Evolutionary conservation across 1,140 invertebrate species (phyloP), one percentile per base, ranked within the genome.

Genomic region (Drosophila lowei): DNA sequence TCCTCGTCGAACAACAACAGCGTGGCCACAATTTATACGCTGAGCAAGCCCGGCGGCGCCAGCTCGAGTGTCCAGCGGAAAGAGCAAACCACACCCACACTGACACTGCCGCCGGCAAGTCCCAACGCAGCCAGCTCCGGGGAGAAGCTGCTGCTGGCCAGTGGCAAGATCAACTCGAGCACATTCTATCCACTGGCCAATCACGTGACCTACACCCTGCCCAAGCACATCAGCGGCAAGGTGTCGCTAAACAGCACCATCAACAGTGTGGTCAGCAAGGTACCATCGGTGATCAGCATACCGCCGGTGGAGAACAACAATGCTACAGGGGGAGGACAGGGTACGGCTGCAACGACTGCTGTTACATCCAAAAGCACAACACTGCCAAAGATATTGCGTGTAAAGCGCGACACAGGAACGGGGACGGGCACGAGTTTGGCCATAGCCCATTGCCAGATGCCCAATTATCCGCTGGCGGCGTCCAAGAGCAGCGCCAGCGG

Each of bases 181-280:
- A 91, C 90, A 34, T 91, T 90, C 48, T 91, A 91, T 70, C 90
- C 90, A 6, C 46, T 91, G 58, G 86, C 86, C 63, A 91, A 89
- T 53, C 90, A 91, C 66, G 90, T 91, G 11, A 91, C 90, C 6
- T 91, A 91, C 30, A 91, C 91, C 46, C 75, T 91, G 68, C 91
- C 91, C 41, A 91, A 91, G 55, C 77, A 91, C 55, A 89, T 91
- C 9, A 83, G 83, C 62, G 90, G 90, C 21, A 91, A 91, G 67
- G 71, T 91, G 38, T 90, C 90, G 3, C 59, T 91, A 13, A 91
- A 91, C 61, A 90, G 90, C 50, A 90, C 90, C 41, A 91, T 91
- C 44, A 83, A 90, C 28, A 91, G 83, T 54, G 91, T 91, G 28
- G 90, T 91, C 25, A 91, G 89, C 72, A 91, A 91, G 43, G 91